phyloP scores from a whole-genome alignment of 2,113 vertebrate species.

The Catharus bicknelli region DNA sequence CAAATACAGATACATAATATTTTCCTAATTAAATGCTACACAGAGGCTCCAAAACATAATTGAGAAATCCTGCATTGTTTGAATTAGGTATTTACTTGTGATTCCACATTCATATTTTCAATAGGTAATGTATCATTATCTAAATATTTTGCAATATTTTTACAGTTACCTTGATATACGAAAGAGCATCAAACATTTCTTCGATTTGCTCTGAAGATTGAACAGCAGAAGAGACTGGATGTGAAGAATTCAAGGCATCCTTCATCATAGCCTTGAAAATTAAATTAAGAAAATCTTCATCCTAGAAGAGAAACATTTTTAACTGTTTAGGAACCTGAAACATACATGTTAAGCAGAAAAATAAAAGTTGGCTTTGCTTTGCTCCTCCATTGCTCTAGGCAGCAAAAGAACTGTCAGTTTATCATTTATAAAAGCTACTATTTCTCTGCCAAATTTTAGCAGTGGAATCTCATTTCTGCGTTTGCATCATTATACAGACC shows the following conservation, averaged over 20 bases:
- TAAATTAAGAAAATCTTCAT: slow-evolving; percentile 84
- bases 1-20: background rate
- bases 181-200: slow-evolving; percentile 95
- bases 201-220: slow-evolving; percentile 86
- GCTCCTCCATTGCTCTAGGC: background rate
- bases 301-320: slow-evolving; percentile 70
- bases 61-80: background rate
- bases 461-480: background rate
- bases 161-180: slow-evolving; percentile 89
- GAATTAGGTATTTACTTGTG: background rate
- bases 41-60: background rate
- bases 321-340: background rate
- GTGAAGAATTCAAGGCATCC: slow-evolving; percentile 91
- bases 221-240: slow-evolving; percentile 85
- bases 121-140: background rate
- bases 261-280: slow-evolving; percentile 86
- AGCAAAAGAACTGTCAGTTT: background rate
- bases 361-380: background rate
- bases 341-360: background rate
- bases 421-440: background rate
- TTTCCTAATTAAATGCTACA: background rate
- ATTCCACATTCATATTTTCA: background rate
- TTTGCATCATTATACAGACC: background rate
- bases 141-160: background rate
- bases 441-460: background rate